Evolutionary conservation across 2,888 invertebrate genomes (phyloP), one percentile per base, ranked within the genome.

Genomic region (Pristionchus fissidentatus): DNA sequence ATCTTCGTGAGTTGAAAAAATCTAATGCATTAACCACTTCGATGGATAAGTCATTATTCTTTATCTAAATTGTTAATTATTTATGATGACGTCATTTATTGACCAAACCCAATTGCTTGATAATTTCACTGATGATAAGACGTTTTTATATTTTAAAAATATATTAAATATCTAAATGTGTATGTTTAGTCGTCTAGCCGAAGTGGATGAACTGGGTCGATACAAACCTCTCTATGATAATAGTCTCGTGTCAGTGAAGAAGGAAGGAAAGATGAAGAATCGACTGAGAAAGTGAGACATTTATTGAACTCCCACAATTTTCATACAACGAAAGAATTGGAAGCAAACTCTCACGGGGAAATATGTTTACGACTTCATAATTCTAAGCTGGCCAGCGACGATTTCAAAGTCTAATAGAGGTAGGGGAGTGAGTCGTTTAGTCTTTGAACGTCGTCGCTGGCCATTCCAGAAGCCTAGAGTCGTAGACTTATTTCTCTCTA

Each of bases 191-290:
- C 70, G 85, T 26, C 80, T 90, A 55, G 90, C 90, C 1, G 88
- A 89, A 77, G 87, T 90, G 81, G 90, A 90, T 85, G 87, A 88
- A 73, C 84, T 89, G 83, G 90, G 90, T 19, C 84, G 89, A 60
- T 90, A 90, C 84, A 87, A 85, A 60, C 87, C 89, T 13, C 84
- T 90, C 7, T 90, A 89, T 84, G 88, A 89, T 83, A 87, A 82
- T 52, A 80, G 66, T 7, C 41, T 87, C 19, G 78, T 81, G 15
- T 19, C 55, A 15, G 41, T 41, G 15, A 80, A 52, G 29, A 80
- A 81, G n/a, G 78, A 80, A n/a, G 41, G 41, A 29, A 82, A 70
- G 19, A 15, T 82, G 35, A 82, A 82, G 32, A 38, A 82, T 8
- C 43, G 26, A 52, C 32, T 82, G 1, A 46, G 79, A 57, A 52